Evolutionary conservation across 2,888 invertebrate genomes (phyloP), one percentile per base, ranked within the genome.

Genomic region (Lordiphosa andalusiaca): DNA sequence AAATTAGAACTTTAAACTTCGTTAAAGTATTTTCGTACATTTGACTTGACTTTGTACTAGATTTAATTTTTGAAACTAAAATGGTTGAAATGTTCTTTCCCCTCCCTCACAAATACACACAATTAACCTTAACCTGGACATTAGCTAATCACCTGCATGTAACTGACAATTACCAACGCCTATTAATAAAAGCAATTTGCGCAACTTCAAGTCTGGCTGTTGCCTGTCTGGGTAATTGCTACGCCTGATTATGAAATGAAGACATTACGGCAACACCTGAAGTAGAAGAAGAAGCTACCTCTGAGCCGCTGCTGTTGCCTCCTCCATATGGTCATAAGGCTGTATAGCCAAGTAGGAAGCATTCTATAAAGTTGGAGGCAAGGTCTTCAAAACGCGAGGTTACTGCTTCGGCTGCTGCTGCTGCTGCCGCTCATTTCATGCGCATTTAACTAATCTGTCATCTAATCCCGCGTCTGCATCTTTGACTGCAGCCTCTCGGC

Each of bases 361-460:
- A n/a, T 44, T 44, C 16, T 30, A 3, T 30, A 6, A 9, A 67
- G 62, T 60, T 69, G 78, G 67, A 81, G 73, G 66, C 63, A 47
- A 30, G 50, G 63, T 39, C 58, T 51, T 54, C 42, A 41, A 33
- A 38, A 50, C 19, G 36, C 19, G 46, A 39, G 16, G 37, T 42
- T 33, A 30, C 30, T 21, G 35, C 53, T 4, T 13, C 59, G 42
- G 35, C 36, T 38, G 61, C 36, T 38, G 61, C 36, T 38, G 61
- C 30, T 25, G 52, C 74, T 67, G 58, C 59, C 58, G 68, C 73
- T 84, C 74, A 77, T 84, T 84, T 78, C 72, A 82, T 74, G 84
- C 72, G 57, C 84, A 84, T 84, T 84, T 80, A 77, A 77, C 83
- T 80, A 84, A 80, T 80, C 80, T 80, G 82, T 84, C 80, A 80